These are phyloP conservation scores for Paramormyrops kingsleyae DNA, from an alignment of 2,113 vertebrate species.

Conservation along the genomic window DNA sequence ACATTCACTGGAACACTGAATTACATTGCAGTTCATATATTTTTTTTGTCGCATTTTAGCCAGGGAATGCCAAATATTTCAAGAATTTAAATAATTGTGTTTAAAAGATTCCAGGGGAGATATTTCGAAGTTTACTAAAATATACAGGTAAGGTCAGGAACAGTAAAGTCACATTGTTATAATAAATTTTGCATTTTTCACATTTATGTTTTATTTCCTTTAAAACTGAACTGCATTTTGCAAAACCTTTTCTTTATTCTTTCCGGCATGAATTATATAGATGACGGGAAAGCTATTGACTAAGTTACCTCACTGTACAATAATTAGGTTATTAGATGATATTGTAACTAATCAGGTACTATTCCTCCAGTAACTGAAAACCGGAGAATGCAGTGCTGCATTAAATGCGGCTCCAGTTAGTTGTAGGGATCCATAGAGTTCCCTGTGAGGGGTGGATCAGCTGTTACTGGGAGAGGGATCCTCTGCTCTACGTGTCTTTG, in stretches of 20 bases:
- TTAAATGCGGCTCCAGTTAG: background rate
- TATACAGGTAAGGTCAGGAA: background rate
- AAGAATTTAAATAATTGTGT: background rate
- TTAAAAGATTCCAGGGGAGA: background rate
- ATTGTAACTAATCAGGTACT: background rate
- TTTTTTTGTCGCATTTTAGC: background rate
- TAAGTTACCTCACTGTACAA: background rate
- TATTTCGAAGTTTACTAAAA: background rate
- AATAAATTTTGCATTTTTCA: background rate
- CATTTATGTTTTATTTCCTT: background rate
- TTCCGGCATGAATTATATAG: background rate
- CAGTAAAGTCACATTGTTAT: background rate
- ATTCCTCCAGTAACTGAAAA: background rate
- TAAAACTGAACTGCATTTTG: background rate
- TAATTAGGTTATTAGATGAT: background rate
- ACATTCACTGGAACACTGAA: background rate
- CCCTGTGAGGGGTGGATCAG: background rate
- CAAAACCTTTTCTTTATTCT: background rate
- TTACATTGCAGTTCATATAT: background rate
- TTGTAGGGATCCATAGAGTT: background rate
- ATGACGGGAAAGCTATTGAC: background rate
- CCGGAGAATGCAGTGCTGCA: background rate
- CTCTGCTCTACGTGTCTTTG: background rate
- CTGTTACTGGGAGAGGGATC: background rate
- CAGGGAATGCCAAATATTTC: background rate